Conservation (phyloP, 2,113 vertebrate species). For the Egretta garzetta region DNA sequence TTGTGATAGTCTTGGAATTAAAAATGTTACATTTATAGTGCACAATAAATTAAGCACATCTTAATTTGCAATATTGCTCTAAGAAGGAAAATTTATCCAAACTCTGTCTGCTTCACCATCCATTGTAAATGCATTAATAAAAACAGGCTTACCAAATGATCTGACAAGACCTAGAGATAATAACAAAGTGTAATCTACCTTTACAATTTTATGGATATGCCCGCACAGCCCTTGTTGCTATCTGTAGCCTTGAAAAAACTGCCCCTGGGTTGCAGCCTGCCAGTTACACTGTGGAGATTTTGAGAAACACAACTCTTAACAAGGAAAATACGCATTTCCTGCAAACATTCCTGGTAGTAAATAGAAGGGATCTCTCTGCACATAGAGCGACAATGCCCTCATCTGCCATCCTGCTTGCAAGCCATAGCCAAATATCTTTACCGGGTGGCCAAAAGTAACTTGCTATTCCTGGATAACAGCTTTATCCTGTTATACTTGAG, state of each 20-base stretch:
- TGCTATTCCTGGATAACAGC: neutral
- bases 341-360: fast-evolving
- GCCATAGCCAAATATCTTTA: neutral
- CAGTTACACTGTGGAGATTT: neutral
- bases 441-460: neutral
- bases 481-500: neutral
- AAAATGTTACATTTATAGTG: neutral
- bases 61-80: neutral
- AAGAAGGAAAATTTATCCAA: neutral
- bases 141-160: neutral
- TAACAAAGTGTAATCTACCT: neutral
- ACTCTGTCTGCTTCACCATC: neutral
- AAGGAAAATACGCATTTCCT: neutral
- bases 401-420: neutral
- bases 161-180: neutral
- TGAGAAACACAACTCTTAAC: neutral
- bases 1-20: neutral
- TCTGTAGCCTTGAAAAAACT: neutral
- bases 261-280: neutral
- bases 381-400: neutral
- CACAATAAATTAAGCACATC: neutral
- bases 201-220: neutral
- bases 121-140: neutral
- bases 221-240: neutral
- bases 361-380: neutral